Conservation (phyloP, 2,888 invertebrate species). For the Rotaria socialis region DNA sequence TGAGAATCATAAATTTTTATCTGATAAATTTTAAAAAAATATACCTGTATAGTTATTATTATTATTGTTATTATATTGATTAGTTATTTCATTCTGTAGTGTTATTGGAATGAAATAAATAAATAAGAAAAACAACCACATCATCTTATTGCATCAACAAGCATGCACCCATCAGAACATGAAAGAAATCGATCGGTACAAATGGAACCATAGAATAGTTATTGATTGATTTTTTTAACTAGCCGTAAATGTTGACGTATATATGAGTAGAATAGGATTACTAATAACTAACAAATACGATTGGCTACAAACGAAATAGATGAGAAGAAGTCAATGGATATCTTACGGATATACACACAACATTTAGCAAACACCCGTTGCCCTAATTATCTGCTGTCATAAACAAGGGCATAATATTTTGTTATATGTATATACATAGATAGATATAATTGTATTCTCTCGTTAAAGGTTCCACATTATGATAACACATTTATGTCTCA, state of each 20-base stretch:
- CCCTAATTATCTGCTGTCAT: not conserved
- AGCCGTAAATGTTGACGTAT: not conserved
- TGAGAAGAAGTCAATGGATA: not conserved
- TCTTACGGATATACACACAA: not conserved
- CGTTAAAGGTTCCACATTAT: not conserved
- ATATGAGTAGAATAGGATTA: not conserved
- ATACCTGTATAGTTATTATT: not conserved
- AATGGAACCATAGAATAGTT: not conserved
- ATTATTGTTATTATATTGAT: not conserved
- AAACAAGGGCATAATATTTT: not conserved
- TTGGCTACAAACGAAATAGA: not conserved
- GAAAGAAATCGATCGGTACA: not conserved
- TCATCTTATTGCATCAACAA: not conserved
- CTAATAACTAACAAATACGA: not conserved
- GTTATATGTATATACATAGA: not conserved
- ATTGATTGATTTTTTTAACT: conserved; percentile 1
- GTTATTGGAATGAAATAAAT: not conserved
- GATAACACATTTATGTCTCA: not conserved
- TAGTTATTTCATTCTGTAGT: not conserved
- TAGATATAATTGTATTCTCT: not conserved
- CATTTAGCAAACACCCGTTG: not conserved
- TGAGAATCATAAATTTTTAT: too few species aligned
- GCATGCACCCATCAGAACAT: not conserved
- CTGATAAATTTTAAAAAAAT: not conserved
- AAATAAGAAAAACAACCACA: not conserved